Evolutionary conservation across 2,113 vertebrate genomes (phyloP).

Genomic region (Anhinga anhinga): DNA sequence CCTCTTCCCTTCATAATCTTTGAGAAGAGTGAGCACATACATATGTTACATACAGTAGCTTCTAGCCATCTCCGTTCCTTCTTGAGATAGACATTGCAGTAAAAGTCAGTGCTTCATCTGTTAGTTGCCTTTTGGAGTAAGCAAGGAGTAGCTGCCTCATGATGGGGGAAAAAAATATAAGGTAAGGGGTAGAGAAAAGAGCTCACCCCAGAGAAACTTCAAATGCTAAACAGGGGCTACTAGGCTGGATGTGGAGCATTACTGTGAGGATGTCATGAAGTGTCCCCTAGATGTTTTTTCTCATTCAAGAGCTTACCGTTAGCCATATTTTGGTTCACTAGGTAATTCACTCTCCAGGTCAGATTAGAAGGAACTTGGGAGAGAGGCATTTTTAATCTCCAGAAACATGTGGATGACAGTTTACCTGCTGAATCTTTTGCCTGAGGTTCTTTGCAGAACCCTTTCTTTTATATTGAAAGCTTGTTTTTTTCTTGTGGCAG

Average conservation of each 20-base stretch:
- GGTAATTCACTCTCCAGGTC: background rate
- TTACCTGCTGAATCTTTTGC: background rate
- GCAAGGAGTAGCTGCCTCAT: background rate
- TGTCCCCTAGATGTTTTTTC: background rate
- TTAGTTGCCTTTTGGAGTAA: background rate
- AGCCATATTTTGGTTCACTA: background rate
- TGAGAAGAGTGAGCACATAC: background rate
- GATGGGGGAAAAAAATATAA: background rate
- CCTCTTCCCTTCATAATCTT: background rate
- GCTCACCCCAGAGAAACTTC: background rate
- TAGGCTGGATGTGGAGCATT: background rate
- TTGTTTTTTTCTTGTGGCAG: background rate
- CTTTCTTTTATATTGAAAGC: background rate
- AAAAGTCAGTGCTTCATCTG: background rate
- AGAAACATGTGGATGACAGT: background rate
- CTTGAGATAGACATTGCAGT: background rate
- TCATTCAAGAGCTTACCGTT: accelerated
- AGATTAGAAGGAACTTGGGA: background rate
- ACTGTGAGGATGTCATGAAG: background rate
- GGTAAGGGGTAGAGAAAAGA: background rate
- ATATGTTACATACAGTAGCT: background rate
- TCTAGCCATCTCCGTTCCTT: background rate
- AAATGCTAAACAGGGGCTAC: background rate
- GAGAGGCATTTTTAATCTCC: background rate
- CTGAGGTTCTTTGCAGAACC: background rate